Conservation (phyloP, 2,113 vertebrate species). For the Nicator chloris region DNA sequence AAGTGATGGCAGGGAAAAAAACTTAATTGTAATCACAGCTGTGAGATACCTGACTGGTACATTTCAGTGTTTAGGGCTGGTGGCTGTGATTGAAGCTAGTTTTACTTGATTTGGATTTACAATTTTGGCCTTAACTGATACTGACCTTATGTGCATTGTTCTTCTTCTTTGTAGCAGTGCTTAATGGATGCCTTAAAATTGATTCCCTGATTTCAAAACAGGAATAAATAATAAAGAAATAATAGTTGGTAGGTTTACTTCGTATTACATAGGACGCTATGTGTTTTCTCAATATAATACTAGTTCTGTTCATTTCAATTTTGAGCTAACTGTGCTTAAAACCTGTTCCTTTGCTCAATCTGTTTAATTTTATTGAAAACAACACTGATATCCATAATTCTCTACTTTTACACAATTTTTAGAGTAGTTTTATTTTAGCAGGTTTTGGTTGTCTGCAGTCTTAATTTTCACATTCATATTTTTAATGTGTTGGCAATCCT, state of each 20-base stretch:
- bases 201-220: neutral
- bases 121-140: neutral
- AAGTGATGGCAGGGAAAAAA: neutral
- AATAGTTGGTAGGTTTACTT: neutral
- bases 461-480: neutral
- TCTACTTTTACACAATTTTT: neutral
- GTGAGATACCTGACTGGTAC: neutral
- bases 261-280: neutral
- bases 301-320: neutral
- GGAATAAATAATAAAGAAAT: neutral
- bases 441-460: neutral
- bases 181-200: neutral
- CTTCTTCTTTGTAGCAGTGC: neutral
- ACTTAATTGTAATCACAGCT: neutral
- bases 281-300: neutral
- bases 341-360: neutral
- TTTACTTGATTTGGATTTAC: neutral
- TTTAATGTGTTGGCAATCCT: neutral
- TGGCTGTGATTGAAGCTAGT: neutral
- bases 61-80: neutral
- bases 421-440: neutral
- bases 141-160: neutral
- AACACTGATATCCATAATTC: neutral
- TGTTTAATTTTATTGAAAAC: neutral
- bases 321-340: neutral